Evolutionary conservation across 2,797 vertebrate species (phyloP).

Genomic region (Xerus rutilus): DNA sequence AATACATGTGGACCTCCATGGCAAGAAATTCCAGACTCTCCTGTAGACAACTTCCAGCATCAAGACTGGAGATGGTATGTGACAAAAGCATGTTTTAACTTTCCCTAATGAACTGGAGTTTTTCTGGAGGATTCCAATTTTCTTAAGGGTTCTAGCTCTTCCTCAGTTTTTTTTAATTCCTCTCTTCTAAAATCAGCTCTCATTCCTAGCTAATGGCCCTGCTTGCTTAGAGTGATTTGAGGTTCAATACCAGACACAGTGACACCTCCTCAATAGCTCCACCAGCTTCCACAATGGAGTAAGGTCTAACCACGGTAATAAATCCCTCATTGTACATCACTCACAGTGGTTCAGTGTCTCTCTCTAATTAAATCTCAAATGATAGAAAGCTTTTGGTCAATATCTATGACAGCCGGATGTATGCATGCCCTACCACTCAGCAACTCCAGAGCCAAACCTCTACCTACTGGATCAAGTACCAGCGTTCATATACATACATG

Average conservation of each 20-base stretch:
- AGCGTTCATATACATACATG: background rate
- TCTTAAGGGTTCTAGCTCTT: background rate
- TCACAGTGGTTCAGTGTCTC: background rate
- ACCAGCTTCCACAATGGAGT: background rate
- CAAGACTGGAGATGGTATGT: background rate
- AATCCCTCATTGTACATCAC: background rate
- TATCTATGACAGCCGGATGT: no score
- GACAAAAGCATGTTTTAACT: background rate
- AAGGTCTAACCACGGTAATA: background rate
- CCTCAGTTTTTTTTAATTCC: background rate
- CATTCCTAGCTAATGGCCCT: background rate
- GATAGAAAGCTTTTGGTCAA: background rate
- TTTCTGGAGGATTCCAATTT: background rate
- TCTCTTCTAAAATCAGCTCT: background rate
- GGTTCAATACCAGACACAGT: background rate
- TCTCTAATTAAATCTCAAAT: background rate
- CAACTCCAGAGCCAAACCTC: background rate
- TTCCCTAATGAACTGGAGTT: background rate
- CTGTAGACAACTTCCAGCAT: no score
- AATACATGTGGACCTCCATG: accelerated
- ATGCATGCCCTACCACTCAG: background rate
- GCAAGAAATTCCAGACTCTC: background rate
- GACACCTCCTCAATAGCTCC: background rate
- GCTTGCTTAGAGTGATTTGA: background rate
- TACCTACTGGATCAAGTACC: background rate